phyloP scores from a whole-genome alignment of 2,888 invertebrate genomes.

The Tiliacea citrago region DNA sequence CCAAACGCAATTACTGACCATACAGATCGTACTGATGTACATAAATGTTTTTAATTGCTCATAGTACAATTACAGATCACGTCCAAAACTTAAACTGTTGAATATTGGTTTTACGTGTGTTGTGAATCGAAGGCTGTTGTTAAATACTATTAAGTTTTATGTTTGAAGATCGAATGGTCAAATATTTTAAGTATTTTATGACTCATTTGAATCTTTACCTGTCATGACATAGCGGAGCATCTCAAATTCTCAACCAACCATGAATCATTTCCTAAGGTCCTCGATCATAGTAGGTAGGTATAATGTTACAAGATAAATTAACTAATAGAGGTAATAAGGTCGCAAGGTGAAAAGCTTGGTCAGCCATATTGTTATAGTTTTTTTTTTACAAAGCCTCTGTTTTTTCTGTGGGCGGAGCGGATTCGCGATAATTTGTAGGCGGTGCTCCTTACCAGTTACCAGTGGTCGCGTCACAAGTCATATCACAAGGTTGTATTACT shows the following conservation, averaged over 20 bases:
- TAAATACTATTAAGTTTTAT: constrained; percentile 13
- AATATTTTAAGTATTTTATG: constrained; percentile 1
- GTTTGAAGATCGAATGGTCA: constrained; percentile 30
- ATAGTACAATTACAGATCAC: constrained; percentile 60
- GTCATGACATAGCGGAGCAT: neutral
- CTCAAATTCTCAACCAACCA: constrained; percentile 5
- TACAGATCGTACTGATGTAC: constrained; percentile 62
- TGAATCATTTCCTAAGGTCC: constrained; percentile 20
- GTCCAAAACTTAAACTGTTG: constrained; percentile 35
- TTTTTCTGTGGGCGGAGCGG: constrained; percentile 88
- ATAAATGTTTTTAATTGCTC: constrained; percentile 67
- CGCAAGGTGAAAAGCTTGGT: constrained; percentile 48
- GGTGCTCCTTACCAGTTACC: constrained; percentile 74
- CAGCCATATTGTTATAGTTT: constrained; percentile 75
- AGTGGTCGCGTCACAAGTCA: constrained; percentile 72
- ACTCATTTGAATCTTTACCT: constrained; percentile 23
- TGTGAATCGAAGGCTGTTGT: constrained; percentile 22
- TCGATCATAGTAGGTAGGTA: constrained; percentile 4
- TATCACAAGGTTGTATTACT: constrained; percentile 85
- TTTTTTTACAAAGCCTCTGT: constrained; percentile 68
- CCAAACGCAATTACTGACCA: constrained; percentile 74
- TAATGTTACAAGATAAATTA: constrained; percentile 25
- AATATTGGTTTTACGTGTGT: constrained; percentile 22
- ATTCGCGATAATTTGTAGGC: constrained; percentile 85
- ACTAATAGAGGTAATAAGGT: constrained; percentile 28